phyloP scores from a whole-genome alignment of 1,140 invertebrate species.

The Drosophila yakuba region DNA sequence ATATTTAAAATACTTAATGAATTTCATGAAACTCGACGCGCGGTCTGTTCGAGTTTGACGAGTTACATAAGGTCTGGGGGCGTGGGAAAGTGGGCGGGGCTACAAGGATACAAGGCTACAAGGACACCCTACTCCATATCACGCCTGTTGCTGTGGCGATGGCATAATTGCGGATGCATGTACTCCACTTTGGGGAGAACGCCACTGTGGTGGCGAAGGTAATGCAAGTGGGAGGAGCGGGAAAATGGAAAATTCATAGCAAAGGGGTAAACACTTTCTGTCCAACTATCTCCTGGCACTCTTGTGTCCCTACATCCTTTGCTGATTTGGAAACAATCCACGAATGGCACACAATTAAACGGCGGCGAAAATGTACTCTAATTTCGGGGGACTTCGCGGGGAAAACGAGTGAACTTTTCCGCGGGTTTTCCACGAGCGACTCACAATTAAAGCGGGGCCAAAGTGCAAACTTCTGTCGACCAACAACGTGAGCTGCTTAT shows the following conservation, averaged over 20 bases:
- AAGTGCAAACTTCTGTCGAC: neutral
- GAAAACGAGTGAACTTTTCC: neutral
- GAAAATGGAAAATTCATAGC: neutral
- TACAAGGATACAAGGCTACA: neutral
- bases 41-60: constrained; percentile 17
- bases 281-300: neutral
- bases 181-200: constrained; percentile 9
- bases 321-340: constrained; percentile 14
- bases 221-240: neutral
- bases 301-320: neutral
- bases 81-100: neutral
- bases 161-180: constrained; percentile 12
- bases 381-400: neutral
- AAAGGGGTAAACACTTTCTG: neutral
- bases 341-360: constrained; percentile 17
- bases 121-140: neutral
- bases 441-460: constrained; percentile 2
- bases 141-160: constrained; percentile 11
- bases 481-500: constrained; percentile 1
- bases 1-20: constrained; percentile 39
- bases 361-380: neutral
- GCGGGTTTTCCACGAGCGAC: neutral
- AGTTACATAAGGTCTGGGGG: neutral
- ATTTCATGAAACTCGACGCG: constrained; percentile 26
- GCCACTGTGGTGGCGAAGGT: constrained; percentile 1